Base-by-base conservation (phyloP, 1,140 invertebrate genomes). In the Euborellia annulipes region DNA sequence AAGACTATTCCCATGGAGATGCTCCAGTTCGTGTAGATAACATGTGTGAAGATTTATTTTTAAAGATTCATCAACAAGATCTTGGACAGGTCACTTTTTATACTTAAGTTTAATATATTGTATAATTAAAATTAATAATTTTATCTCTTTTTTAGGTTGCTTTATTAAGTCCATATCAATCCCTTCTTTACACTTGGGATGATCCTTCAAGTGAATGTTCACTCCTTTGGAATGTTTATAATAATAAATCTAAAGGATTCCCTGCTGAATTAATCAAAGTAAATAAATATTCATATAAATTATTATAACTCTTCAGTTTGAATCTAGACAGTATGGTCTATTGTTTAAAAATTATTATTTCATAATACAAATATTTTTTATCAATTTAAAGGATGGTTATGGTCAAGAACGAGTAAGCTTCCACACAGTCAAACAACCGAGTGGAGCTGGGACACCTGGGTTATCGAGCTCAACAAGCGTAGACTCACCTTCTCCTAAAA, bases 121-220 rank as follows among this genome's bases (percentile, higher is more conserved):
- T 19, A 20, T 41, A 41, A 19, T 4, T 41, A 13, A 20, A 41
- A 6, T 18, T 20, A 4, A 7, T 4, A 16, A 3, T 41, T 17
- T 41, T 20, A 41, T 13, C n/a, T 19, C 61, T 49, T 60, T 59
- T 48, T 43, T 62, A 72, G 62, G 81, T 85, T 14, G 80, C 78
- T 0, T 59, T 88, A 13, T 59, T 89, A 17, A 84, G 77, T 60
- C 82, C 84, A 0, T 75, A 79, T 54, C 80, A 87, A 56, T 78
- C 79, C 34, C 62, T 86, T 46, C 56, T 87, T 6, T 87, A 87
- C 58, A 88, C 85, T 0, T 89, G 85, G 85, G 85, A 89, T 57
- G 82, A 89, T 63, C 84, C 83, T 0, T 72, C 72, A 3, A 73
- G 78, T 46, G 71, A 76, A 19, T 66, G 83, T 45, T 68, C 72